These are phyloP conservation scores for Amphiprion ocellaris DNA, from an alignment of 2,113 vertebrate genomes.

Conservation along the genomic window DNA sequence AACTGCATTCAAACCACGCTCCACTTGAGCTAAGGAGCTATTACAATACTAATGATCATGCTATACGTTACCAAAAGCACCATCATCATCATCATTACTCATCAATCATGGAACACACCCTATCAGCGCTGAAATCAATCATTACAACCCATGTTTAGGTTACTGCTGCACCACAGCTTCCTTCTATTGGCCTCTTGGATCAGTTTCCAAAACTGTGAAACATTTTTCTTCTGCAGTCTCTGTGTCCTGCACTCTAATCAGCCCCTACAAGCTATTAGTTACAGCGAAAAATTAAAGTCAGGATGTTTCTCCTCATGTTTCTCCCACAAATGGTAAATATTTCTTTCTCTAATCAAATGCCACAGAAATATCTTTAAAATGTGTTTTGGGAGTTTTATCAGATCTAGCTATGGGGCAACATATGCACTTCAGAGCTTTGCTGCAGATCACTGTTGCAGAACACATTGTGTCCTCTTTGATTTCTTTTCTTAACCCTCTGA, in stretches of 20 bases:
- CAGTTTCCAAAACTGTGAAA: background rate
- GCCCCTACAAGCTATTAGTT: background rate
- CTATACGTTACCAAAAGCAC: background rate
- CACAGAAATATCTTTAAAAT: too few species aligned
- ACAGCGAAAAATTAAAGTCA: background rate
- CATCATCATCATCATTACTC: background rate
- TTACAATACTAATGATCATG: slow-evolving; percentile 4
- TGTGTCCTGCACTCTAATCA: background rate
- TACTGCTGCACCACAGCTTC: background rate
- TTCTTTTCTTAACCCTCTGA: background rate
- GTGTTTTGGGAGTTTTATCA: background rate
- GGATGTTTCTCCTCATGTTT: background rate
- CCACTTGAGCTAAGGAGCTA: background rate
- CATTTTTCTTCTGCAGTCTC: slow-evolving; percentile 3
- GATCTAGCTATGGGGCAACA: slow-evolving; percentile 2
- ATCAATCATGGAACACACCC: background rate
- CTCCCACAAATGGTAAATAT: background rate
- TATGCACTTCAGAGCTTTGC: background rate
- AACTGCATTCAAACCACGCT: background rate
- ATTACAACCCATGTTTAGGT: background rate
- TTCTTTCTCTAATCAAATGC: too few species aligned
- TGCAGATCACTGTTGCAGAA: background rate
- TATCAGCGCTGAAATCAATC: background rate
- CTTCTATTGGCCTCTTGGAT: slow-evolving; percentile 1
- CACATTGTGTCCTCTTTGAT: background rate